Percentiles rank a stretch among this genome's conserved stretches.
Conservation (phyloP, 1,140 invertebrate species). For the Dufourea novaeangliae region DNA sequence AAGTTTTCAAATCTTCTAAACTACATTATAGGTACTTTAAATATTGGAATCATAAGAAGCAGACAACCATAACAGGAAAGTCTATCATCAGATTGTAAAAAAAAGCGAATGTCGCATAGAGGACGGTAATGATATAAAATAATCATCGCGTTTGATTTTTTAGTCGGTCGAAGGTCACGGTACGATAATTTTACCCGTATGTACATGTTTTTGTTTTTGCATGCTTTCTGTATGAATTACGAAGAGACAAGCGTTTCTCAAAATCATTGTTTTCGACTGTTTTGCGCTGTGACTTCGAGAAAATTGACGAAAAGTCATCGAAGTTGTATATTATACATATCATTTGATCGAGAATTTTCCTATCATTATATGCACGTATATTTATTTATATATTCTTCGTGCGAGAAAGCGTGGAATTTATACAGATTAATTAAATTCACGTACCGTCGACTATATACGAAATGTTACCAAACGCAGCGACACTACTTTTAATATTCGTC, state of each 20-base stretch:
- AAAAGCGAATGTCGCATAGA: neutral
- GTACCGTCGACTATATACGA: neutral
- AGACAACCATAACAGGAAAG: neutral
- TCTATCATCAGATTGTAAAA: neutral
- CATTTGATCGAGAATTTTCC: neutral
- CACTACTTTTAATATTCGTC: neutral
- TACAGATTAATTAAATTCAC: neutral
- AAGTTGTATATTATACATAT: too few species aligned
- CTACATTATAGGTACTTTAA: neutral
- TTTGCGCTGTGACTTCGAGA: neutral
- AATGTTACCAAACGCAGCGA: neutral
- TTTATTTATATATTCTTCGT: neutral
- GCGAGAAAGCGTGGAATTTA: neutral
- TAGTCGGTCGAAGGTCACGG: constrained; percentile 25
- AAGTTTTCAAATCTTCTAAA: neutral
- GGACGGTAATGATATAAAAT: neutral
- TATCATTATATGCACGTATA: neutral
- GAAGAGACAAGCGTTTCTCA: neutral
- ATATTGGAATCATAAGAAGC: neutral
- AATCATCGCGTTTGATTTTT: constrained; percentile 18
- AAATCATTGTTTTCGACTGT: neutral
- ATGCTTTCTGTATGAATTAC: neutral
- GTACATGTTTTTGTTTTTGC: neutral
- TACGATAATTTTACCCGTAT: neutral
- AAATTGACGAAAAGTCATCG: neutral